Base-by-base conservation (phyloP, 2,888 invertebrate genomes). In the Halictus quadricinctus region DNA sequence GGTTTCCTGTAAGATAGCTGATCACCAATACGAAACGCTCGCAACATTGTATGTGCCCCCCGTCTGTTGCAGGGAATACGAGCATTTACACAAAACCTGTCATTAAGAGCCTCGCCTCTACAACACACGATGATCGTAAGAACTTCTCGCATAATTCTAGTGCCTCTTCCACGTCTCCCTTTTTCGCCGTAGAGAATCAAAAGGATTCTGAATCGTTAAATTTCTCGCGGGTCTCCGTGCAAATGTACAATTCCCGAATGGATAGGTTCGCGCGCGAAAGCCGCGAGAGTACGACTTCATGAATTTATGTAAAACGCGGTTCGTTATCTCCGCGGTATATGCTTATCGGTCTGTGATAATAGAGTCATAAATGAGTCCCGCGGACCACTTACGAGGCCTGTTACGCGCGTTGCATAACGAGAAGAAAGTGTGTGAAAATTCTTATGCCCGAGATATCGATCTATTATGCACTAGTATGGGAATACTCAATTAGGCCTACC, bases 401-500 rank as follows among this genome's bases (percentile, higher is more conserved):
- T 46, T 58, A 60, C 25, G n/a, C 25, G 54, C 10, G 80, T 79
- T 81, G 60, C 72, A 36, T 81, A 86, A 84, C 50, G 48, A 25
- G 50, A 80, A 64, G 75, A 77, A 80, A 84, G 74, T 80, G 75
- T 80, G 80, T 25, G 85, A 85, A 85, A 83, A 74, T 82, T 77
- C 70, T 70, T 64, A 66, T 76, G 79, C 77, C 54, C 74, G 69
- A n/a, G 70, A 69, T 75, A 29, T 43, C 29, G 66, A 75, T 79
- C 76, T 60, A 25, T 73, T 75, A 60, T 48, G 69, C 78, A 70
- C 77, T 29, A 21, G 12, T 64, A 43, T 48, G 58, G 58, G 76
- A 76, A 70, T 76, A 72, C 54, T 76, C 66, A 73, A 76, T 81
- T 72, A 72, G 69, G 36, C n/a, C 36, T 69, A 12, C n/a, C 0